Percentiles rank a stretch among this genome's conserved stretches.
phyloP scores from a whole-genome alignment of 1,140 invertebrate genomes.

The Euwallacea fornicatus region DNA sequence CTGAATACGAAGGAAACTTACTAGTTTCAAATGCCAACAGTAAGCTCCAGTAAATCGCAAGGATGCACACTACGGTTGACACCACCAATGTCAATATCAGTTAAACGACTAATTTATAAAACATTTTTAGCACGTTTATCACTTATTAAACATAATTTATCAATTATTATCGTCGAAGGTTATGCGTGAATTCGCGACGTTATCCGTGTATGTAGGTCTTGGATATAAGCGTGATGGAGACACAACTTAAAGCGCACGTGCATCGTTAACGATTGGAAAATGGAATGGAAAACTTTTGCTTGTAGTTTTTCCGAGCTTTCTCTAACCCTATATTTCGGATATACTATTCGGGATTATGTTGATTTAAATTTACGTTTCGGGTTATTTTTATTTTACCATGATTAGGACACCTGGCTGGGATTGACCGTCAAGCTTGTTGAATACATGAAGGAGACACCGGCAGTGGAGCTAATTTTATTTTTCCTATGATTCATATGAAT shows the following conservation, averaged over 20 bases:
- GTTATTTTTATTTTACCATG: too few relatives aligned
- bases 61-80: too few relatives aligned
- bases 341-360: too few relatives aligned
- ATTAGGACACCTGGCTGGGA: too few relatives aligned
- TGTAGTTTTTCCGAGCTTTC: constrained; percentile 16
- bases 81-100: background rate
- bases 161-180: constrained; percentile 5
- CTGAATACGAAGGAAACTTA: too few relatives aligned
- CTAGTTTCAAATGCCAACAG: too few relatives aligned
- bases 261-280: constrained; percentile 14
- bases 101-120: constrained; percentile 3
- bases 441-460: too few relatives aligned
- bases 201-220: background rate
- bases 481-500: too few relatives aligned
- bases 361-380: too few relatives aligned
- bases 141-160: background rate
- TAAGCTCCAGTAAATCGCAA: too few relatives aligned
- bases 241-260: background rate
- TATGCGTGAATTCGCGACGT: background rate
- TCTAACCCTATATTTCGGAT: constrained; percentile 11
- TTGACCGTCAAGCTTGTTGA: too few relatives aligned
- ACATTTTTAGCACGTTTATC: background rate
- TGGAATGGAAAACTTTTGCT: constrained; percentile 7
- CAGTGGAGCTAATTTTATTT: too few relatives aligned
- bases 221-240: constrained; percentile 2